Conservation (phyloP, 2,797 vertebrate genomes). For the Sebastolobus alascanus region DNA sequence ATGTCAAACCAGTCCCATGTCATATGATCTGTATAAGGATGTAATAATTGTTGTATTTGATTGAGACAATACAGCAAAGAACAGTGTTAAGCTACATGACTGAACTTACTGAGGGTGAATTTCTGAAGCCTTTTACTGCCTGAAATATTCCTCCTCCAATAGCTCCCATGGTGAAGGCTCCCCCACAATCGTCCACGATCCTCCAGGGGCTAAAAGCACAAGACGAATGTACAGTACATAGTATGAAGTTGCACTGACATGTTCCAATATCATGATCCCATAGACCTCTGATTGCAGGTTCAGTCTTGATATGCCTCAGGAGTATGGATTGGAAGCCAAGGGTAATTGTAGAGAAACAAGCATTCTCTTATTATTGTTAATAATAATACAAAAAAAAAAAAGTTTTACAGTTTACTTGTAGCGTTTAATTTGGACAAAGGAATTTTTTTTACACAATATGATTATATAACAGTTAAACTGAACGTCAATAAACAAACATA, state of each 20-base stretch:
- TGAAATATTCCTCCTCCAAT: slow-evolving; percentile 98
- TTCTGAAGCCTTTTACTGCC: slow-evolving; percentile 96
- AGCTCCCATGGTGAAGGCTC: slow-evolving; percentile 97
- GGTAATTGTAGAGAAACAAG: background rate
- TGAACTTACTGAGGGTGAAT: slow-evolving; percentile 92
- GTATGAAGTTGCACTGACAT: background rate
- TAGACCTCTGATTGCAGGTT: background rate
- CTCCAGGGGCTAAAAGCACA: slow-evolving; percentile 91
- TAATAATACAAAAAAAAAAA: no score
- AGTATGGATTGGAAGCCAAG: background rate
- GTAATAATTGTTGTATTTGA: background rate
- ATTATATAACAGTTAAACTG: background rate
- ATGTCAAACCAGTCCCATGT: background rate
- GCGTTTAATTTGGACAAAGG: background rate
- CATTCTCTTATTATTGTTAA: background rate
- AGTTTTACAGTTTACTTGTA: no score
- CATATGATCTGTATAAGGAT: background rate
- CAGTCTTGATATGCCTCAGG: background rate
- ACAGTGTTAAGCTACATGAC: background rate
- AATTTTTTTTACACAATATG: background rate
- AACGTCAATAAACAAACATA: background rate
- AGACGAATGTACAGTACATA: background rate
- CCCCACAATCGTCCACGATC: slow-evolving; percentile 98
- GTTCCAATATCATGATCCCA: background rate
- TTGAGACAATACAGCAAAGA: background rate